Conservation (phyloP, 2,113 vertebrate genomes). For the Pelvicachromis taeniatus region DNA sequence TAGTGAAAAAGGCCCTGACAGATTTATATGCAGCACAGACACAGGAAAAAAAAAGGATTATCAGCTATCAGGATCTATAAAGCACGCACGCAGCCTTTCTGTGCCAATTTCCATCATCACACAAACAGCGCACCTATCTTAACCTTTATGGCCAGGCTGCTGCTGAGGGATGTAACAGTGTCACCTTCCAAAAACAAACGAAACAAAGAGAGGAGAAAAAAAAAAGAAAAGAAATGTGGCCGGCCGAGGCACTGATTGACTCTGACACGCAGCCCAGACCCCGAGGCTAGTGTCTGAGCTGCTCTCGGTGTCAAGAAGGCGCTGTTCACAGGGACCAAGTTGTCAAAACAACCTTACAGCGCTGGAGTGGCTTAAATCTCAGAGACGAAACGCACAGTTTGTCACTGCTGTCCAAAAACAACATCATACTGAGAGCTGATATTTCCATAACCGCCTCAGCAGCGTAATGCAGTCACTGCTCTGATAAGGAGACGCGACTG, state of each 20-base stretch:
- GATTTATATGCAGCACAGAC: neutral
- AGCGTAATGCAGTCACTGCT: neutral
- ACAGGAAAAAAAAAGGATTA: neutral
- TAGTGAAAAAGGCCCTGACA: neutral
- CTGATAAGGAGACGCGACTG: neutral
- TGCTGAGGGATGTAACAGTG: neutral
- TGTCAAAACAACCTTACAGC: conserved; percentile 51
- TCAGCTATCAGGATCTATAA: neutral
- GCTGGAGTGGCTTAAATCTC: conserved; percentile 33
- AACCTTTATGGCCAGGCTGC: neutral
- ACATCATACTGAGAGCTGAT: neutral
- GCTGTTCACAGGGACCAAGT: conserved; percentile 43
- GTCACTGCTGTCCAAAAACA: conserved; percentile 8
- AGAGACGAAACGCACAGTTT: conserved; percentile 1
- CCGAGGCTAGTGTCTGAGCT: conserved; percentile 43
- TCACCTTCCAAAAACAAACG: neutral
- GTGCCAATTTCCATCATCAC: neutral
- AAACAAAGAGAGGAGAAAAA: neutral
- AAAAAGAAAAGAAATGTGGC: conserved; percentile 2
- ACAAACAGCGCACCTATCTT: neutral
- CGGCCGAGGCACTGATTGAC: conserved; percentile 16
- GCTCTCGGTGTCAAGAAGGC: conserved; percentile 39
- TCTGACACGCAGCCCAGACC: conserved; percentile 28
- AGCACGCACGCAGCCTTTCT: neutral
- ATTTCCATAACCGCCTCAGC: conserved; percentile 13